Evolutionary conservation across 2,888 invertebrate genomes (phyloP).

Genomic region (Orthonevra nobilis): DNA sequence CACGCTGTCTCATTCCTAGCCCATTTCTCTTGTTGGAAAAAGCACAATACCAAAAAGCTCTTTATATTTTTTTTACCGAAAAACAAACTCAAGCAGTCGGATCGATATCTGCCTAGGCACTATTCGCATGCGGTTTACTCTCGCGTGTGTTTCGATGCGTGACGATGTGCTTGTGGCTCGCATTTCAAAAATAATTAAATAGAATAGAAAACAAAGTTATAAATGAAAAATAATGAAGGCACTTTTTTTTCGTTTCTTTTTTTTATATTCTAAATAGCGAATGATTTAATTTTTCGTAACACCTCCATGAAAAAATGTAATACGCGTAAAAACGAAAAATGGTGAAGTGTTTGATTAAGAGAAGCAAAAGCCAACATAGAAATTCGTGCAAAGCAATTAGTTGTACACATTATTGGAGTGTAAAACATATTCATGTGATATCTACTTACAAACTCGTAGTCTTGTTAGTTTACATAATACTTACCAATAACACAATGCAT

Average conservation of each 20-base stretch:
- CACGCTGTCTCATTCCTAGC: too few relatives aligned
- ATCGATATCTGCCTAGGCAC: constrained; percentile 5
- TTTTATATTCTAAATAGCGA: too few relatives aligned
- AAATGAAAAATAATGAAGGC: neutral
- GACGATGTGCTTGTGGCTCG: neutral
- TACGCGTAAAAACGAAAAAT: too few relatives aligned
- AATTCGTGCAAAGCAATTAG: constrained; percentile 17
- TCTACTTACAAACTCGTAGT: constrained; percentile 34
- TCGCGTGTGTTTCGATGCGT: constrained; percentile 1
- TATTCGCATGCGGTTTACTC: neutral
- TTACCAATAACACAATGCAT: constrained; percentile 24
- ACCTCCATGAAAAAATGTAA: too few relatives aligned
- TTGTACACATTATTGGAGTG: constrained; percentile 34
- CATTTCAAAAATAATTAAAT: constrained; percentile 8
- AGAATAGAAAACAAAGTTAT: neutral
- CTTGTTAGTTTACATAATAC: constrained; percentile 37
- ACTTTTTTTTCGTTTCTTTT: too few relatives aligned
- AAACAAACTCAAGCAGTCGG: constrained; percentile 24
- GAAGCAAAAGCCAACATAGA: constrained; percentile 13
- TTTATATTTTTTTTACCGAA: too few relatives aligned
- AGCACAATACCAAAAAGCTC: too few relatives aligned
- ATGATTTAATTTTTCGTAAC: too few relatives aligned
- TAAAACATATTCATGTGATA: constrained; percentile 33
- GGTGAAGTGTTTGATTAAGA: constrained; percentile 50
- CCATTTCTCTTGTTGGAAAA: too few relatives aligned